Percentiles rank a stretch among this genome's conserved stretches.
These are phyloP conservation scores for Brachylomia viminalis DNA, from an alignment of 2,888 invertebrate genomes.

Conservation along the genomic window DNA sequence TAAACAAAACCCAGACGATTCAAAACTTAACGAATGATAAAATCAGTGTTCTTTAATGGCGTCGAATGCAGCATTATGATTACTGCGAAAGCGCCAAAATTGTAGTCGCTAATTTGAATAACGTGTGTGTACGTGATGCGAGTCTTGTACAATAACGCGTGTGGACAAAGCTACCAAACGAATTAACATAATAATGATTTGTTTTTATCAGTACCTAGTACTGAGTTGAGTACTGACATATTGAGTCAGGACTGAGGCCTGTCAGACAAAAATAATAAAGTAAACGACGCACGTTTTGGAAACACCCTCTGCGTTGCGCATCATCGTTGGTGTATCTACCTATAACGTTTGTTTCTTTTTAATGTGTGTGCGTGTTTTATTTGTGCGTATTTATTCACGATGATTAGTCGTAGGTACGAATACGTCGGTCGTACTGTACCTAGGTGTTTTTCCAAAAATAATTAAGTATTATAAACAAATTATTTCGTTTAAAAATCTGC, in stretches of 20 bases:
- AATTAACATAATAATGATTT: constrained; percentile 81
- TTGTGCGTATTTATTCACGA: no score
- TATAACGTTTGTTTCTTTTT: constrained; percentile 22
- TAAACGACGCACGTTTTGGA: constrained; percentile 75
- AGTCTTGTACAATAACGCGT: constrained; percentile 75
- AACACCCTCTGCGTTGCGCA: constrained; percentile 69
- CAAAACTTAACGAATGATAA: constrained; percentile 43
- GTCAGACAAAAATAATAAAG: constrained; percentile 58
- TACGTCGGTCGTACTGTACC: neutral
- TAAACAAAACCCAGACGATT: constrained; percentile 44
- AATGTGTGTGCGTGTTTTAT: constrained; percentile 27
- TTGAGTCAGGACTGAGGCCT: constrained; percentile 70
- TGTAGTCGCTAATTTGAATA: constrained; percentile 57
- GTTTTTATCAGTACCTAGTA: constrained; percentile 62
- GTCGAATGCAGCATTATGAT: constrained; percentile 45
- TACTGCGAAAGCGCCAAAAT: constrained; percentile 64
- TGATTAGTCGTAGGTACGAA: constrained; percentile 1
- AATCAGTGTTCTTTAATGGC: constrained; percentile 43
- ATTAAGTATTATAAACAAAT: neutral
- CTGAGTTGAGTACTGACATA: constrained; percentile 37
- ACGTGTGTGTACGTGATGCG: constrained; percentile 78
- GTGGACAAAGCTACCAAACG: constrained; percentile 77
- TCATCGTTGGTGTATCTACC: constrained; percentile 37
- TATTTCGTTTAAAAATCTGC: no score
- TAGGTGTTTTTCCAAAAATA: neutral